phyloP scores from a whole-genome alignment of 2,797 vertebrate genomes.

The Miichthys miiuy region DNA sequence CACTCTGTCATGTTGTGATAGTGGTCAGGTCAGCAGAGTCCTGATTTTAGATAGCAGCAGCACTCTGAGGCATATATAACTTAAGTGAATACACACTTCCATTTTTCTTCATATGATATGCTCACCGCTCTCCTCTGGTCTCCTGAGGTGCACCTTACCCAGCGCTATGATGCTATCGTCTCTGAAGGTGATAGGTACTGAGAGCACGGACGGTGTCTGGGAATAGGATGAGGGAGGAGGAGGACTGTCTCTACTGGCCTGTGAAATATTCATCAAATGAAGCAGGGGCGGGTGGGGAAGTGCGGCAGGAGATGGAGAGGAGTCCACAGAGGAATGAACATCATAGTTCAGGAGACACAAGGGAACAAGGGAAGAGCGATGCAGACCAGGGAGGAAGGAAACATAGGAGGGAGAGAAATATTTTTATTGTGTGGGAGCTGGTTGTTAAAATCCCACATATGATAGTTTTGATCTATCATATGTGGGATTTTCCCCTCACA shows the following conservation, averaged over 20 bases:
- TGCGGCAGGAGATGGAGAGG: conserved; percentile 67
- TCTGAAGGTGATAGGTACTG: conserved; percentile 78
- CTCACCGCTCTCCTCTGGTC: conserved; percentile 35
- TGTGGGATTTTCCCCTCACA: conserved; percentile 7
- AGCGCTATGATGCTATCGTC: conserved; percentile 50
- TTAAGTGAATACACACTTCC: conserved; percentile 53
- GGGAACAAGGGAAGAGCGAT: conserved; percentile 43
- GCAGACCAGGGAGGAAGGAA: conserved; percentile 39
- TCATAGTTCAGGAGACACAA: conserved; percentile 60
- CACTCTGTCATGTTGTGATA: conserved; percentile 12
- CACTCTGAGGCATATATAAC: conserved; percentile 33
- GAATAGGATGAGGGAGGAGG: conserved; percentile 71
- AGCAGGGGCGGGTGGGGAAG: conserved; percentile 65
- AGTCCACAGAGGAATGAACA: conserved; percentile 69
- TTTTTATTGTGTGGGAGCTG: conserved; percentile 53
- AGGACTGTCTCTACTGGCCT: conserved; percentile 78
- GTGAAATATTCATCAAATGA: conserved; percentile 85
- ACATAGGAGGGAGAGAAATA: conserved; percentile 28
- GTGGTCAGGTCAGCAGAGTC: conserved; percentile 30
- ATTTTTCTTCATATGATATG: conserved; percentile 53
- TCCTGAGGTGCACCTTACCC: conserved; percentile 53
- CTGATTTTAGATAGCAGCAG: conserved; percentile 31
- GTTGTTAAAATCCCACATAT: conserved; percentile 51
- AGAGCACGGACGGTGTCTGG: conserved; percentile 69
- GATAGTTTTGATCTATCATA: too few species aligned